A percentile compares a stretch with the other conserved stretches of the same genome.
Conservation (phyloP, 2,888 invertebrate genomes). For the Slavum lentiscoides region DNA sequence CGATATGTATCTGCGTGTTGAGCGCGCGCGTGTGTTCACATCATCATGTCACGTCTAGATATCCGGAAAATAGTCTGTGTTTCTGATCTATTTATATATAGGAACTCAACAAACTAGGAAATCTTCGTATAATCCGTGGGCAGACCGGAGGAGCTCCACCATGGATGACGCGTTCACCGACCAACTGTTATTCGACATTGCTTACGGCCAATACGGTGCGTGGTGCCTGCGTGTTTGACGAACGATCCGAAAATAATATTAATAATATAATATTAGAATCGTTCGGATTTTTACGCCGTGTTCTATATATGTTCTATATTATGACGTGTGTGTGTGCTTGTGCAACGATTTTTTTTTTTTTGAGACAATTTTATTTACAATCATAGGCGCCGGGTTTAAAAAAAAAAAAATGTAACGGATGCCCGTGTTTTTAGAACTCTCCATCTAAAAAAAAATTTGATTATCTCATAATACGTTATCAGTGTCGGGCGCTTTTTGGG, state of each 20-base stretch:
- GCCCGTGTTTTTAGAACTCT: no score
- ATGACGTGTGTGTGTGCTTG: not conserved
- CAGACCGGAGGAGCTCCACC: conserved; percentile 48
- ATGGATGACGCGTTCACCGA: conserved; percentile 51
- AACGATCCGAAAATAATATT: not conserved
- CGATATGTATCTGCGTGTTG: not conserved
- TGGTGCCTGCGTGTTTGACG: conserved; percentile 39
- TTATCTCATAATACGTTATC: no score
- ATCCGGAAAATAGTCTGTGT: conserved; percentile 34
- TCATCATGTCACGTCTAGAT: not conserved
- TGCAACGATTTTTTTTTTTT: not conserved
- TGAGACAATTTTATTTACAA: no score
- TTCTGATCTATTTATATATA: conserved; percentile 22
- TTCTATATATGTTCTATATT: not conserved
- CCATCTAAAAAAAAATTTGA: no score
- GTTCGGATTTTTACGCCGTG: conserved; percentile 4
- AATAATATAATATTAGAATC: conserved; percentile 12
- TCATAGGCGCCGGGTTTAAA: no score
- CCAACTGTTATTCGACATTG: conserved; percentile 50
- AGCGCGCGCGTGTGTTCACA: not conserved
- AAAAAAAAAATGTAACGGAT: no score
- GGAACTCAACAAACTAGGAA: conserved; percentile 32
- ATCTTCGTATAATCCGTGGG: conserved; percentile 50
- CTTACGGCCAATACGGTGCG: conserved; percentile 49
- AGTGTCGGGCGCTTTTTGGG: no score